Evolutionary conservation across 1,140 invertebrate genomes (phyloP).

Genomic region (Melitaea cinxia): DNA sequence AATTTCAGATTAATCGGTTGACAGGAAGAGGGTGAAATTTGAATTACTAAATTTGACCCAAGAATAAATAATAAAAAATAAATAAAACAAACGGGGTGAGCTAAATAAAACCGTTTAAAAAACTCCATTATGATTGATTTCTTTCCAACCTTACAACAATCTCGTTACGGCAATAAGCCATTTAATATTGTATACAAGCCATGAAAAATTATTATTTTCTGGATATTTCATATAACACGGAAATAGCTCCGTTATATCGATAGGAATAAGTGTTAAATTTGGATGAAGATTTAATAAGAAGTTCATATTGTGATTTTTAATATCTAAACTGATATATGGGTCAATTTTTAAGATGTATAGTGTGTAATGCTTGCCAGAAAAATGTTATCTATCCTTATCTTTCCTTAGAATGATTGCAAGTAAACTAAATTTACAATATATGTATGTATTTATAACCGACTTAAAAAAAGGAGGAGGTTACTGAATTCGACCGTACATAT

Average conservation of each 20-base stretch:
- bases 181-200: not conserved
- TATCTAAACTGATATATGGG: slow-evolving; percentile 3
- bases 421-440: not conserved
- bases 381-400: not conserved
- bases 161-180: not conserved
- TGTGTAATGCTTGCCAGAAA: not conserved
- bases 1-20: too few species aligned
- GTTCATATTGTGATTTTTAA: not conserved
- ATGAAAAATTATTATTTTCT: slow-evolving; percentile 1
- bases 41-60: too few species aligned
- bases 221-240: not conserved
- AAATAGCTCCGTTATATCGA: not conserved
- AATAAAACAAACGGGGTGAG: too few species aligned
- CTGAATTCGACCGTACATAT: too few species aligned
- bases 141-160: not conserved
- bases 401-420: not conserved
- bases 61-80: too few species aligned
- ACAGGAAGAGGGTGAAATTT: too few species aligned
- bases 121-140: not conserved
- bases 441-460: not conserved
- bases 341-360: slow-evolving; percentile 5
- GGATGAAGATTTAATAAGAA: not conserved
- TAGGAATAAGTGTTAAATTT: not conserved
- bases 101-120: too few species aligned
- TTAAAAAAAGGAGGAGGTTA: too few species aligned